Base-by-base conservation (phyloP, 2,888 invertebrate species). In the Thecophora atra region DNA sequence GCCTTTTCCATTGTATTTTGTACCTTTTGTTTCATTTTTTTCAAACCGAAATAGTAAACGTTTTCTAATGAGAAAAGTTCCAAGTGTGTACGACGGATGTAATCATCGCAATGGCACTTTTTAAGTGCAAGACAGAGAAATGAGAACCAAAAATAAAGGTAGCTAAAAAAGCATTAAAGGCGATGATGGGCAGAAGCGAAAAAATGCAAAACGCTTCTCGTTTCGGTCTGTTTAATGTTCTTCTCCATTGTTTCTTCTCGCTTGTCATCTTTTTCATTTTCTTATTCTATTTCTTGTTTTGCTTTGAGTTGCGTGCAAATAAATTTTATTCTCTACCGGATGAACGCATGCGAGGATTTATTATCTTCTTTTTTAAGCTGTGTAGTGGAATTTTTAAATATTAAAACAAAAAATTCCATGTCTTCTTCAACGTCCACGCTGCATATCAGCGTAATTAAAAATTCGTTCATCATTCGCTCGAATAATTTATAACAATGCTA, bases 11-110 rank as follows among this genome's bases (percentile, higher is more conserved):
- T 24, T 21, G 15, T 11, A 17, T 21, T 19, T n/a, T 42, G 30
- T 58, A 13, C 13, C 26, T 58, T 11, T 17, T n/a, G n/a, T n/a
- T 64, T 64, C 44, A 54, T 37, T 54, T 71, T 30, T 24, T 66
- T 52, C 47, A 72, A 71, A 74, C 70, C 72, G 73, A 76, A 76
- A 76, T 74, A 74, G 74, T 76, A 74, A 76, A 77, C 76, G 72
- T 78, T 77, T 72, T 74, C 76, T 78, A 78, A 78, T 77, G 78
- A 78, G 78, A 77, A 78, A 78, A 78, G 78, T 78, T 78, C 73
- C 72, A 75, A 75, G 75, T 72, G 72, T 72, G 72, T 71, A 69
- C 65, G 75, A 68, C 76, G 76, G 75, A 68, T 76, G 77, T 77
- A 78, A 78, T 77, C 77, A 78, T 77, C 75, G 72, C 71, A 71